Percentiles rank a stretch among this genome's conserved stretches.
Evolutionary conservation across 2,113 vertebrate species (phyloP).

Genomic region (Oreotrochilus melanogaster): DNA sequence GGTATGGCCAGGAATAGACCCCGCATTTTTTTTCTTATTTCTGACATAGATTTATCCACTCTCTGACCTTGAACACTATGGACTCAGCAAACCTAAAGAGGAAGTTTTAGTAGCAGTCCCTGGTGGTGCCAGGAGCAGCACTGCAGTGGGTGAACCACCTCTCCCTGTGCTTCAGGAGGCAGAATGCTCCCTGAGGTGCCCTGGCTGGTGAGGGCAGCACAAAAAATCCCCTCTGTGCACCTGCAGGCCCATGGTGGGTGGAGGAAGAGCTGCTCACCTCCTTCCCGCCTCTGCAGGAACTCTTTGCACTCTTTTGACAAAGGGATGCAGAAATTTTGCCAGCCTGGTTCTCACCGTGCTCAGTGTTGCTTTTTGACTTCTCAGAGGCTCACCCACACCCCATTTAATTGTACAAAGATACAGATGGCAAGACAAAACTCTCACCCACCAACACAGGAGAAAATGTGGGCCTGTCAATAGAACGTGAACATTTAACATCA

Average conservation of each 20-base stretch:
- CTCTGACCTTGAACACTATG: not conserved
- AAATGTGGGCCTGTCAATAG: not conserved
- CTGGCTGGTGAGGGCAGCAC: not conserved
- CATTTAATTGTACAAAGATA: not conserved
- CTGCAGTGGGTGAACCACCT: not conserved
- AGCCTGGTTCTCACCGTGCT: not conserved
- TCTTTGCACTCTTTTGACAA: not conserved
- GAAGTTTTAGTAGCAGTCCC: not conserved
- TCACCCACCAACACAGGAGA: not conserved
- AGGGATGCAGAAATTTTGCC: not conserved
- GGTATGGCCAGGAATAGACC: not conserved
- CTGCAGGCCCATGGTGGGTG: not conserved
- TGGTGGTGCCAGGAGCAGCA: not conserved
- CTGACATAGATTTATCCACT: not conserved
- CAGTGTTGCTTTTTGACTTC: not conserved
- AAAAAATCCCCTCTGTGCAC: not conserved
- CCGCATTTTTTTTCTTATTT: not conserved
- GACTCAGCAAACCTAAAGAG: not conserved
- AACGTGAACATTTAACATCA: not conserved
- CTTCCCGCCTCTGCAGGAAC: not conserved
- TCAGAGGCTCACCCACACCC: not conserved
- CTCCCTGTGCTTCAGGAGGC: not conserved
- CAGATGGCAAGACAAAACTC: not conserved
- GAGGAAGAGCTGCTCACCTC: not conserved
- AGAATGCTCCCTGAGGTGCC: rapidly evolving